A percentile compares a stretch with the other conserved stretches of the same genome.
Evolutionary conservation across 2,797 vertebrate species (phyloP).

Genomic region (Mormyrops boulengeri): DNA sequence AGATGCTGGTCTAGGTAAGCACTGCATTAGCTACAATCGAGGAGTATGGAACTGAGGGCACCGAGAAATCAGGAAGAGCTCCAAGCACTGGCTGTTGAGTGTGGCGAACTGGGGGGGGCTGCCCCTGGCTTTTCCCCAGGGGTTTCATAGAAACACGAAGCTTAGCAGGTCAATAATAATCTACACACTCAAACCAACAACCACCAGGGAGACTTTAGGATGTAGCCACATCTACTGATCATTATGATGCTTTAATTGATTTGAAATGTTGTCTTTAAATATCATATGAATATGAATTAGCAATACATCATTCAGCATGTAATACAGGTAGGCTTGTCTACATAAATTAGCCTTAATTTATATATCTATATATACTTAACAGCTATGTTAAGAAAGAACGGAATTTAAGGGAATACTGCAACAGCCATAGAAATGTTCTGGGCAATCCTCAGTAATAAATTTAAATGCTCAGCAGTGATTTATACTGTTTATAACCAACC

Average conservation of each 20-base stretch:
- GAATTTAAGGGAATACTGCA: constrained; percentile 2
- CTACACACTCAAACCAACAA: neutral
- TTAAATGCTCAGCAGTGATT: neutral
- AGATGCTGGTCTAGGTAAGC: neutral
- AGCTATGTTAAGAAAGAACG: neutral
- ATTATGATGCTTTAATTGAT: neutral
- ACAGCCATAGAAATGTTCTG: neutral
- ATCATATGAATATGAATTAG: neutral
- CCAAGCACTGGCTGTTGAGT: neutral
- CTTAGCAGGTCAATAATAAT: neutral
- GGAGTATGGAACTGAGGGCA: neutral
- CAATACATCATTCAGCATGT: neutral
- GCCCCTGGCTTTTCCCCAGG: neutral
- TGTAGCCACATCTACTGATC: neutral
- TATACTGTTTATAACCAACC: constrained; percentile 1
- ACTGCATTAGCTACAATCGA: neutral
- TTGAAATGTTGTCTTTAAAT: neutral
- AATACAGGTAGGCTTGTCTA: neutral
- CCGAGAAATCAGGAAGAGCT: neutral
- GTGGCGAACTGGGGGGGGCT: neutral
- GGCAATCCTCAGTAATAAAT: neutral
- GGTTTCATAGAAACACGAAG: constrained; percentile 2
- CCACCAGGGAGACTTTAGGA: neutral
- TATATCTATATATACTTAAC: constrained; percentile 1
- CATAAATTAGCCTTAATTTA: constrained; percentile 4